Conservation (phyloP, 2,113 vertebrate genomes). For the Sylvilagus bachmani region DNA sequence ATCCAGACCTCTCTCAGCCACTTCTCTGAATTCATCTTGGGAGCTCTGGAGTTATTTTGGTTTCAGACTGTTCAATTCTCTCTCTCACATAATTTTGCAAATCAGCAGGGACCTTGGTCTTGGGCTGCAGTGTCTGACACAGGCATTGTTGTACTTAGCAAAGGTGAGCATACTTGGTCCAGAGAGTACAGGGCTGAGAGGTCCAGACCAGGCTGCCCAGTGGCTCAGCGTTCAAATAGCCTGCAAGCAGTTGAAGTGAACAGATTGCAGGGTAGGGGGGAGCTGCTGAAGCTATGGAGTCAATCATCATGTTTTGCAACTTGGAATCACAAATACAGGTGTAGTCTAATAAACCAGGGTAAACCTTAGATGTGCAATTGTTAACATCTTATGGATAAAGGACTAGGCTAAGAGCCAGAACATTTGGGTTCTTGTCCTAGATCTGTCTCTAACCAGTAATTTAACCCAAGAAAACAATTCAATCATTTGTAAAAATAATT, state of each 20-base stretch:
- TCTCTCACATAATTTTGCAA: background rate
- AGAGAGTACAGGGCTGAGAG: background rate
- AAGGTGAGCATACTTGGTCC: background rate
- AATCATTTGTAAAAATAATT: background rate
- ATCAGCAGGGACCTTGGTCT: background rate
- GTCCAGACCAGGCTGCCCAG: background rate
- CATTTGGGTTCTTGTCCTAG: background rate
- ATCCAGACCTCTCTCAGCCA: background rate
- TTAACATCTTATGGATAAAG: background rate
- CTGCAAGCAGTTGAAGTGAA: rapidly evolving
- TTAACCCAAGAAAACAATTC: background rate
- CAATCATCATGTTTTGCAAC: background rate
- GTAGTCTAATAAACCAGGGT: background rate
- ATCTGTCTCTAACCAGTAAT: background rate
- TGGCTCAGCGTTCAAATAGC: background rate
- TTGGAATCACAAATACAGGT: background rate
- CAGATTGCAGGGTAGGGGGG: background rate
- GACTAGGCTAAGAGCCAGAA: background rate
- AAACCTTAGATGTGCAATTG: background rate
- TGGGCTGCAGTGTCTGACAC: background rate
- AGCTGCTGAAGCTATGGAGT: background rate
- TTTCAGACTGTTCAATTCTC: background rate
- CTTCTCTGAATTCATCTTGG: background rate
- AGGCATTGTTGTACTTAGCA: background rate
- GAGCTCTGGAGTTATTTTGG: background rate